Base-by-base conservation (phyloP, 2,113 vertebrate genomes). In the Neotoma lepida region DNA sequence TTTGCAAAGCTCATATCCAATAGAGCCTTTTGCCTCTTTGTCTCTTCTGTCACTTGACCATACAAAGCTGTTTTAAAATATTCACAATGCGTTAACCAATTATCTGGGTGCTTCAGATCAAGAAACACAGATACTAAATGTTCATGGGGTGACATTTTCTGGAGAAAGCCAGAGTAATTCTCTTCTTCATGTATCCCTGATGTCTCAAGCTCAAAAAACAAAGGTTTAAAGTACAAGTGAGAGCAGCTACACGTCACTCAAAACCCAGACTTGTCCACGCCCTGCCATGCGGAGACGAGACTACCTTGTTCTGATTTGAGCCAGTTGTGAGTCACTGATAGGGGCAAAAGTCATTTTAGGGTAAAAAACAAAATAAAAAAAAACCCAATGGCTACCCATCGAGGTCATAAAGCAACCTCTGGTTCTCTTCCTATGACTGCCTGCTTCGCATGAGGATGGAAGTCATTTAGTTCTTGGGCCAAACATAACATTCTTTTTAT, bases 401-500 rank as follows among this genome's bases (percentile, higher is more conserved):
- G 70, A 64, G 30, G 58, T 7, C 14, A 22, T 73, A 12, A 46
- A 54, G 78, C 78, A 89, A 54, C 4, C 28, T 86, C 20, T 56
- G 76, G 78, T 54, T 49, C 15, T 49, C 28, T 46, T 88, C 89
- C 77, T 93, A 22, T 61, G 76, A 56, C 58, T 76, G 61, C 15
- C 93, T 93, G 90, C 88, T 94, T 93, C 89, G 63, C 81, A 12
- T 17, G 54, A 93, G 70, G 73, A 84, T 93, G 94, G 82, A 96
- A 98, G 89, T 39, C 63, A 94, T 96, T 98, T 97, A 89, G 78
- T 28, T 63, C 96, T 33, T 46, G 77, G 74, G 76, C 81, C 90
- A 95, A 95, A 89, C 7, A 64, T 90, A 96, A 58, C 49, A 97
- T 97, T 95, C 15, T 44, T 71, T 96, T 91, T 91, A 96, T 92